Percentiles rank a stretch among this genome's conserved stretches.
These are phyloP conservation scores for Lepilemur ruficaudatus DNA, from an alignment of 2,797 vertebrate genomes.

Conservation along the genomic window DNA sequence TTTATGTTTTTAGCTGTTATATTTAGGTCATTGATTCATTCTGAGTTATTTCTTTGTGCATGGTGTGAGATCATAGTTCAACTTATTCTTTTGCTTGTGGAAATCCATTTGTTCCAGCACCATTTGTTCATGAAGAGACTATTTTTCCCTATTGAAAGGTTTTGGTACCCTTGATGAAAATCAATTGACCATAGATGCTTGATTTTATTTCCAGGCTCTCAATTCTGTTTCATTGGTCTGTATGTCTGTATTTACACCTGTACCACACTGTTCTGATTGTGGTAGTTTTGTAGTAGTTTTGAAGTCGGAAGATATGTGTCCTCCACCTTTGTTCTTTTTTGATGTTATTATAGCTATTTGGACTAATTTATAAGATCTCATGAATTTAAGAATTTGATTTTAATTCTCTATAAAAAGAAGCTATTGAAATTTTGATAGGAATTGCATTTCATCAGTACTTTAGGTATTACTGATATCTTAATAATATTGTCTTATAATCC, in stretches of 20 bases:
- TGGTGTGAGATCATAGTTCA: neutral
- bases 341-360: neutral
- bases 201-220: neutral
- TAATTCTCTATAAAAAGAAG: neutral
- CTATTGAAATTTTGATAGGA: neutral
- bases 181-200: neutral
- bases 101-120: neutral
- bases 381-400: neutral
- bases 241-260: neutral
- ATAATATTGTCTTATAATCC: neutral
- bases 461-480: neutral
- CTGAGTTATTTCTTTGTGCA: neutral
- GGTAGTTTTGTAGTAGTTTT: neutral
- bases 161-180: neutral
- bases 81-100: neutral
- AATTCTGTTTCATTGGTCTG: neutral
- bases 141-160: neutral
- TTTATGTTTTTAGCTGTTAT: neutral
- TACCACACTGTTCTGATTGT: neutral
- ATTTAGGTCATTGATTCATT: neutral
- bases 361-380: neutral
- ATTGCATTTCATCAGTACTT: neutral
- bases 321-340: neutral
- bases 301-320: neutral
- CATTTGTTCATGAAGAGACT: neutral